Conservation (phyloP, 2,888 invertebrate genomes). For the Erynnis tages region DNA sequence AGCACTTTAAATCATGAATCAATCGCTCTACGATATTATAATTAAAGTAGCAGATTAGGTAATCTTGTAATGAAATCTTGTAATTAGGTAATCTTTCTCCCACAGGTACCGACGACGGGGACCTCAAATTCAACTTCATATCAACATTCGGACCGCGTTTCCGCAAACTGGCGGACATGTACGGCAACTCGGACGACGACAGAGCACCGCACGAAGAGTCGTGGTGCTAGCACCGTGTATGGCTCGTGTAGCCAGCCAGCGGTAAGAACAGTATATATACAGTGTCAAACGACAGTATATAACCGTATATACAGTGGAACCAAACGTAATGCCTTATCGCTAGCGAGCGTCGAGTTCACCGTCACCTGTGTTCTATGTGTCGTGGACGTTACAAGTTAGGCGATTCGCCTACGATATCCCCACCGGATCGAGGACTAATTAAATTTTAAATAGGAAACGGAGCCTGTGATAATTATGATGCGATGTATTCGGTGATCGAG, state of each 20-base stretch:
- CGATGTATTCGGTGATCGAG: slow-evolving; percentile 26
- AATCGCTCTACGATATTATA: no score
- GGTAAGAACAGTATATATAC: no score
- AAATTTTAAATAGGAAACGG: slow-evolving; percentile 34
- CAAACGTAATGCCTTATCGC: slow-evolving; percentile 64
- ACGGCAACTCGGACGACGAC: slow-evolving; percentile 94
- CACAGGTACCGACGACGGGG: slow-evolving; percentile 92
- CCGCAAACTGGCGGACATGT: slow-evolving; percentile 96
- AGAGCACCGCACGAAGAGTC: slow-evolving; percentile 90
- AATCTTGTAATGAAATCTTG: no score
- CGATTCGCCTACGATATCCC: no score
- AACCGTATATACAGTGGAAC: slow-evolving; percentile 34
- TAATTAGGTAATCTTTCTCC: slow-evolving; percentile 7
- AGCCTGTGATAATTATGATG: slow-evolving; percentile 52
- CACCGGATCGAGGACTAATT: slow-evolving; percentile 42
- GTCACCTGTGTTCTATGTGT: slow-evolving; percentile 40
- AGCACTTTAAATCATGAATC: no score
- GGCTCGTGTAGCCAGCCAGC: slow-evolving; percentile 72
- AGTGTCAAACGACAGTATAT: no score
- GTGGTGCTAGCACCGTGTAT: slow-evolving; percentile 87
- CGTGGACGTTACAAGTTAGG: slow-evolving; percentile 27
- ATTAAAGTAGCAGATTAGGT: no score
- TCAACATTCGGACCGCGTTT: slow-evolving; percentile 98
- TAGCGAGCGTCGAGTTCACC: slow-evolving; percentile 37
- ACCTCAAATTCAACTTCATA: slow-evolving; percentile 96